Evolutionary conservation across 2,113 vertebrate species (phyloP).

Genomic region (Trochalopteron elliotii): DNA sequence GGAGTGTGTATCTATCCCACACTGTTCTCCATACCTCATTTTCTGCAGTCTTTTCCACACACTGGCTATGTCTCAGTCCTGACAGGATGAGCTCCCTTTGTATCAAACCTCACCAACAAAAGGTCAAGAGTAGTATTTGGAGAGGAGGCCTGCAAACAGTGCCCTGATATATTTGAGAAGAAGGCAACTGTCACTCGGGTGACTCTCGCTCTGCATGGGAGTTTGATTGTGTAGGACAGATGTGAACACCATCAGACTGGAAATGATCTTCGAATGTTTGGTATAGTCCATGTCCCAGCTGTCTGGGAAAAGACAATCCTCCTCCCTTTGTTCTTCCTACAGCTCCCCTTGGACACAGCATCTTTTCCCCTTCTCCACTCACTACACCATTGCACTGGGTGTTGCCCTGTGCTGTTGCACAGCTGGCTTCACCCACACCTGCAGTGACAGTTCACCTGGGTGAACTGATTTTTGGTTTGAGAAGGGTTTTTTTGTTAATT

Average conservation of each 20-base stretch:
- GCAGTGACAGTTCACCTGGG: background rate
- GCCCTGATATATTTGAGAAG: background rate
- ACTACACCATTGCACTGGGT: background rate
- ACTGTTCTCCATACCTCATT: background rate
- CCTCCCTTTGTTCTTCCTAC: background rate
- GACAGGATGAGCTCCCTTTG: background rate
- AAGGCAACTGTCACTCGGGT: background rate
- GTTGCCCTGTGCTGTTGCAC: background rate
- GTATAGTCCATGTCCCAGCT: background rate
- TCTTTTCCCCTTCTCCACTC: background rate
- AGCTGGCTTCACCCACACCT: background rate
- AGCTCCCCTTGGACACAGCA: background rate
- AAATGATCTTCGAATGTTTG: background rate
- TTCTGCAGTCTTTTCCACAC: background rate
- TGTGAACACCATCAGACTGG: background rate
- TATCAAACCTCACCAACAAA: background rate
- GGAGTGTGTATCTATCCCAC: background rate
- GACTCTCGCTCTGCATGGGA: background rate
- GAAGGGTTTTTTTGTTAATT: background rate
- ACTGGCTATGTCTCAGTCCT: background rate
- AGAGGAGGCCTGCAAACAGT: background rate
- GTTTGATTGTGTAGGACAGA: background rate
- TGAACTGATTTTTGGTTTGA: background rate
- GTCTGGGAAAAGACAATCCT: background rate
- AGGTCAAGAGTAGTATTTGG: background rate